Evolutionary conservation across 2,888 invertebrate species (phyloP).

Genomic region (Idaea straminata): DNA sequence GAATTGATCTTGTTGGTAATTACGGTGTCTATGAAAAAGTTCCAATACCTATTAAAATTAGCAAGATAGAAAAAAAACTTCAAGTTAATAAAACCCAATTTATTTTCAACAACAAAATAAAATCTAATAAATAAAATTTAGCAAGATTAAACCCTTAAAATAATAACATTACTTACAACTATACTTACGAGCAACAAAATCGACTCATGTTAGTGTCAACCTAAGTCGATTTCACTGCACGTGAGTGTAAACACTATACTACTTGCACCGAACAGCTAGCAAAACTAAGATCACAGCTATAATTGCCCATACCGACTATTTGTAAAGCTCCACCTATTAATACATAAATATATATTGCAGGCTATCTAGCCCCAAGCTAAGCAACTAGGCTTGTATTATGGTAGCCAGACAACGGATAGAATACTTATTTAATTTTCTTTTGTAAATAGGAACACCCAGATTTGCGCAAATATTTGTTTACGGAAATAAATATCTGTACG

Average conservation of each 20-base stretch:
- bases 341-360: neutral
- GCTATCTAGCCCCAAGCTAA: too few relatives aligned
- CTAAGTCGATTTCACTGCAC: neutral
- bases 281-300: neutral
- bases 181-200: neutral
- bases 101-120: constrained; percentile 42
- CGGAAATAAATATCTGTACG: too few relatives aligned
- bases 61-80: constrained; percentile 11
- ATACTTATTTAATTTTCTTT: too few relatives aligned
- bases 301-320: neutral
- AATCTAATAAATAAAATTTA: constrained; percentile 42
- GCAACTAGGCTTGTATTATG: constrained; percentile 19
- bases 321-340: neutral
- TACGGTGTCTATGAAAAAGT: too few relatives aligned
- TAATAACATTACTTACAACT: neutral
- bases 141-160: constrained; percentile 26
- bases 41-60: neutral
- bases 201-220: neutral
- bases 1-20: too few relatives aligned
- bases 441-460: too few relatives aligned
- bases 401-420: too few relatives aligned
- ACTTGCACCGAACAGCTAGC: neutral
- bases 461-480: too few relatives aligned
- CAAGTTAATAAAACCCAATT: constrained; percentile 30
- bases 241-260: neutral